Evolutionary conservation across 2,113 vertebrate species (phyloP), one percentile per base, ranked within the genome.

Genomic region (Mustela nigripes): DNA sequence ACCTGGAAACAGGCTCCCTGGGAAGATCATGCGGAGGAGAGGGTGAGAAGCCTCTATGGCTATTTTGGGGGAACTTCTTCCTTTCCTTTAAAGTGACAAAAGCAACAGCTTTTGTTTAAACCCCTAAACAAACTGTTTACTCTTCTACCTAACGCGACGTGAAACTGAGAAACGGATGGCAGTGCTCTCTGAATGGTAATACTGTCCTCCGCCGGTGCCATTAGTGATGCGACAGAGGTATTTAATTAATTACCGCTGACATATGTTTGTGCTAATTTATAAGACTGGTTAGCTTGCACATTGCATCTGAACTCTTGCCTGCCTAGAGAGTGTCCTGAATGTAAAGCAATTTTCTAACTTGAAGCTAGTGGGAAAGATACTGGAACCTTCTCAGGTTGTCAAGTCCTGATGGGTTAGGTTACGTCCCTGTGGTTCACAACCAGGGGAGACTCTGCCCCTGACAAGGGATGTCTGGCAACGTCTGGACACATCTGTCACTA

Each of bases 211-310:
- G 56, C 31, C 58, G 2, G 2, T 2, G 84, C 39, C 53, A 56
- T 97, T 97, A 98, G 2, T 0, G 88, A 98, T 97, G 94, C 78
- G 45, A 71, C 1, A 4, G 85, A 74, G 82, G 83, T 42, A 86
- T 85, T 96, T 97, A 76, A 97, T 95, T 97, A 97, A 98, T 98
- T 97, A 97, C 73, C 48, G 24, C 63, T 94, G 95, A 94, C 96
- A 98, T 94, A 84, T 96, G 97, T 94, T 97, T 69, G 93, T 82
- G 94, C 91, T 97, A 85, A 96, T 95, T 87, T 94, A 91, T 95
- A 92, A 95, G 95, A 92, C 63, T 4, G 26, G 89, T 95, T 92
- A 50, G 91, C 93, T 95, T 48, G 21, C 91, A 97, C 53, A 10
- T 33, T 84, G 53, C 88, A 42, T 81, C 67, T 95, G 95, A 98